Percentiles rank a stretch among this genome's conserved stretches.
These are phyloP conservation scores for Parotocinclus haroldoi DNA, from an alignment of 2,797 vertebrate genomes.

Conservation along the genomic window DNA sequence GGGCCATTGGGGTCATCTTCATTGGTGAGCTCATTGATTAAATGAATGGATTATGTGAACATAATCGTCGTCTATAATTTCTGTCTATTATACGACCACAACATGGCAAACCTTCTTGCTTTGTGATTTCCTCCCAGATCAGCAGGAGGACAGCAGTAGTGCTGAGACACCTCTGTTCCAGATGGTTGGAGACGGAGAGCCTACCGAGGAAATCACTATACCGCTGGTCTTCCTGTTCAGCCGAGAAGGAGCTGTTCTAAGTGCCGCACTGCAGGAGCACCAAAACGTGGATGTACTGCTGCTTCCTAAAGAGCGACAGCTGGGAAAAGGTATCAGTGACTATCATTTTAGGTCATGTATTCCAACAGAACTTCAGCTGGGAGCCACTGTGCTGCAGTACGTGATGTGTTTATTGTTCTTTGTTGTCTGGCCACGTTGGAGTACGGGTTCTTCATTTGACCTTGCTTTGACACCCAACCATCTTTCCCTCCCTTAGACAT, in stretches of 20 bases:
- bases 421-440: too few relatives aligned
- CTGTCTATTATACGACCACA: too few relatives aligned
- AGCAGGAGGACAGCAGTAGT: slow-evolving; percentile 72
- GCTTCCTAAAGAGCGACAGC: slow-evolving; percentile 69
- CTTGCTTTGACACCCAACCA: too few relatives aligned
- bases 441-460: too few relatives aligned
- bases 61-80: too few relatives aligned
- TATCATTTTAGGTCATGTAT: too few relatives aligned
- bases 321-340: slow-evolving; percentile 62
- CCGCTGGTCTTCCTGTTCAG: slow-evolving; percentile 78
- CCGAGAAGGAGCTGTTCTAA: slow-evolving; percentile 69
- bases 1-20: slow-evolving; percentile 73
- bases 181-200: slow-evolving; percentile 78
- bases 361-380: too few relatives aligned
- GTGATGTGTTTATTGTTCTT: too few relatives aligned
- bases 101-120: too few relatives aligned
- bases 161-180: slow-evolving; percentile 77
- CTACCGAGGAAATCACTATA: slow-evolving; percentile 68
- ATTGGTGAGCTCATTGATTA: slow-evolving; percentile 62
- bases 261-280: slow-evolving; percentile 69
- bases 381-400: too few relatives aligned
- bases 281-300: slow-evolving; percentile 75
- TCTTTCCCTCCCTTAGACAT: too few relatives aligned
- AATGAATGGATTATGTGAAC: too few relatives aligned
- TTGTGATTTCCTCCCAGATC: slow-evolving; percentile 58